phyloP scores from a whole-genome alignment of 2,113 vertebrate species.

The Phrynosoma blainvillii region DNA sequence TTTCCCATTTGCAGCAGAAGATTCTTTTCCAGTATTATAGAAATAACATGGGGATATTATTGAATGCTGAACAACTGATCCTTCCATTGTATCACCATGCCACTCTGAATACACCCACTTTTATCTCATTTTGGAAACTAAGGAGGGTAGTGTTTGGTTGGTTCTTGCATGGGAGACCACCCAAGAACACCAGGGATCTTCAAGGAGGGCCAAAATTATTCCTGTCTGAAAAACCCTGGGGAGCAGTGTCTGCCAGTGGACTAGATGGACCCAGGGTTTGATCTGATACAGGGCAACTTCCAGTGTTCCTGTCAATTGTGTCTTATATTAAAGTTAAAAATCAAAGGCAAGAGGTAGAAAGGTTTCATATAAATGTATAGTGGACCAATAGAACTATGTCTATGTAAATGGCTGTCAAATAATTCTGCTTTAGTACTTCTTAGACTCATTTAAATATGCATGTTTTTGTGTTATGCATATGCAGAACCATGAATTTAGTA shows the following conservation, averaged over 20 bases:
- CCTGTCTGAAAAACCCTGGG: too few relatives aligned
- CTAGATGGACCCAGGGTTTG: too few relatives aligned
- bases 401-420: neutral
- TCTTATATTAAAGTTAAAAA: constrained; percentile 1
- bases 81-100: neutral
- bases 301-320: neutral
- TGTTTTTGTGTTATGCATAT: constrained; percentile 8
- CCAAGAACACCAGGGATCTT: too few relatives aligned
- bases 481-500: constrained; percentile 43
- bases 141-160: too few relatives aligned
- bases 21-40: constrained; percentile 10
- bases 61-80: neutral
- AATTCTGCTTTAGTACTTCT: neutral
- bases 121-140: too few relatives aligned
- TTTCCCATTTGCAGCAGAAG: constrained; percentile 21
- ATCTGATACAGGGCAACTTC: too few relatives aligned
- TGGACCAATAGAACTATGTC: neutral
- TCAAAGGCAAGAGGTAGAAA: neutral
- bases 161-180: too few relatives aligned
- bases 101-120: too few relatives aligned
- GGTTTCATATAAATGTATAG: neutral
- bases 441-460: neutral
- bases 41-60: constrained; percentile 29
- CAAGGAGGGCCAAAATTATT: too few relatives aligned
- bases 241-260: too few relatives aligned